These are phyloP conservation scores for Pseudotriccus pelzelni DNA, from an alignment of 2,797 vertebrate genomes.

Conservation along the genomic window DNA sequence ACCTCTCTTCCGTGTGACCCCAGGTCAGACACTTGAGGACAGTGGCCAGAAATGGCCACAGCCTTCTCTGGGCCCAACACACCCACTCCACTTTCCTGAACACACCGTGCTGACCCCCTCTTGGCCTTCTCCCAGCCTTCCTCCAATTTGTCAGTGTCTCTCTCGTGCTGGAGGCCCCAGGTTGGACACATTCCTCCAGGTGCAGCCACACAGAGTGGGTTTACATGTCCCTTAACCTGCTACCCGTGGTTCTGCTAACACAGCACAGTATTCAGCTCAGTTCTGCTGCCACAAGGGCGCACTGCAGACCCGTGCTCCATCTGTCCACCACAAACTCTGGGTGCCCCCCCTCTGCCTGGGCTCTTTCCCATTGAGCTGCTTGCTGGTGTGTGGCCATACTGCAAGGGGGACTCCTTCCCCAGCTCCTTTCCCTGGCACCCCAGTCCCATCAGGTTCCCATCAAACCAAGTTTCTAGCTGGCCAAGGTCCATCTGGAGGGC, in stretches of 20 bases:
- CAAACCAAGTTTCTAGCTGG: neutral
- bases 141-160: neutral
- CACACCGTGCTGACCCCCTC: rapidly evolving
- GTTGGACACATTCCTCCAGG: rapidly evolving
- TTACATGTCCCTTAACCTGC: rapidly evolving
- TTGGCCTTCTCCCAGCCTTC: neutral
- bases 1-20: neutral
- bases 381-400: neutral
- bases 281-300: neutral
- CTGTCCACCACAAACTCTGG: neutral
- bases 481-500: neutral
- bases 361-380: neutral
- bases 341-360: rapidly evolving
- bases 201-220: rapidly evolving
- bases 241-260: rapidly evolving
- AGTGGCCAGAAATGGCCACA: neutral
- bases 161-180: rapidly evolving
- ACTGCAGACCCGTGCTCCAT: neutral
- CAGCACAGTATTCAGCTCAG: rapidly evolving
- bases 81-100: neutral
- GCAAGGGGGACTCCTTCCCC: neutral
- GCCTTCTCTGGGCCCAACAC: neutral
- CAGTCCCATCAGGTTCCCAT: neutral
- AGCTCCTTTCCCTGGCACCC: neutral
- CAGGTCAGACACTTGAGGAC: neutral